Evolutionary conservation across 2,113 vertebrate genomes (phyloP).

Genomic region (Eptesicus fuscus): DNA sequence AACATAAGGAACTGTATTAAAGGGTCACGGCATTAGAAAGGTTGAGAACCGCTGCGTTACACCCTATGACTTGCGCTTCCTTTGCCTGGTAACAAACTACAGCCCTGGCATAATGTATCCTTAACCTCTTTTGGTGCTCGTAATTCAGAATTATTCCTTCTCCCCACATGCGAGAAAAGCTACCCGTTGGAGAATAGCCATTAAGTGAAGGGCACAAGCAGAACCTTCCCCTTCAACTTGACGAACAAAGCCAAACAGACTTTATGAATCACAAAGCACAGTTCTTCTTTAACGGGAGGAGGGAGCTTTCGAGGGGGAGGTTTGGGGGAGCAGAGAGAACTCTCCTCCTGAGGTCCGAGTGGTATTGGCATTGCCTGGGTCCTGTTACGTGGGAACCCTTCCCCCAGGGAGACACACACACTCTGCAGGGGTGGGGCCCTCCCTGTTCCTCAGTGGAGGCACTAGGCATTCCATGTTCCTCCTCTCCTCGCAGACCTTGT

Average conservation of each 20-base stretch:
- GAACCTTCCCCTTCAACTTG: slow-evolving; percentile 64
- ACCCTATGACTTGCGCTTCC: slow-evolving; percentile 45
- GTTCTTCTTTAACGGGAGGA: slow-evolving; percentile 31
- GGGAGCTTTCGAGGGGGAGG: slow-evolving; percentile 4
- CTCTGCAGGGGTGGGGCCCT: background rate
- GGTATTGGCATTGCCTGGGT: slow-evolving; percentile 29
- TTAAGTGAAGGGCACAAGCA: slow-evolving; percentile 69
- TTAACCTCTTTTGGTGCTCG: slow-evolving; percentile 60
- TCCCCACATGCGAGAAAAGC: slow-evolving; percentile 51
- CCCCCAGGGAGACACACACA: background rate
- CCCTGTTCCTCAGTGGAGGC: background rate
- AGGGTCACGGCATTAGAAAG: too few species aligned
- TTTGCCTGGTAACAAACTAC: slow-evolving; percentile 58
- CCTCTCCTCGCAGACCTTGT: background rate
- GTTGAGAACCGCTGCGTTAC: background rate
- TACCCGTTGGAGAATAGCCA: slow-evolving; percentile 64
- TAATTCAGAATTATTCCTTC: slow-evolving; percentile 71
- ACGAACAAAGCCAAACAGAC: background rate
- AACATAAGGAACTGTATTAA: too few species aligned
- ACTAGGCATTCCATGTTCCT: slow-evolving; percentile 13
- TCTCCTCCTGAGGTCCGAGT: slow-evolving; percentile 44
- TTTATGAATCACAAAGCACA: background rate
- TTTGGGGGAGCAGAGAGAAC: background rate
- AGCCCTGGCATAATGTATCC: slow-evolving; percentile 62
- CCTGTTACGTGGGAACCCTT: background rate